Conservation (phyloP, 1,140 invertebrate genomes). For the Diachasmimorpha longicaudata region DNA sequence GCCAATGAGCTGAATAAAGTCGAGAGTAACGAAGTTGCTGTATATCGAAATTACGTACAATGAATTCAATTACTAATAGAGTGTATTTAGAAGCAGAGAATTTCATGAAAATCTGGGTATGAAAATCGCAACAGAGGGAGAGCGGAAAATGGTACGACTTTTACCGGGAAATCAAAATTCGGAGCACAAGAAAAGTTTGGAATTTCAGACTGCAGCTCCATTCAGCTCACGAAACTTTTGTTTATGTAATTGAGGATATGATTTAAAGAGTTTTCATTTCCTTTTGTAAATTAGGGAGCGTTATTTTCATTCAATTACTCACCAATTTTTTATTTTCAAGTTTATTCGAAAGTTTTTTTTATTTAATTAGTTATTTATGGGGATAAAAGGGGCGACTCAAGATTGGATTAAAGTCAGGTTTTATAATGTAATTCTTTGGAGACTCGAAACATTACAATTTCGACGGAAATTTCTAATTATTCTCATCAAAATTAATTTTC, state of each 20-base stretch:
- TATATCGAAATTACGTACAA: neutral
- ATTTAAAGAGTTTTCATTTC: neutral
- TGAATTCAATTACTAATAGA: neutral
- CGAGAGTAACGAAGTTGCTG: neutral
- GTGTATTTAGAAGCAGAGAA: neutral
- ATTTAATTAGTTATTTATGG: no score
- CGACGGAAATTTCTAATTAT: no score
- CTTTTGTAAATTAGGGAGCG: neutral
- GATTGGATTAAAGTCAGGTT: no score
- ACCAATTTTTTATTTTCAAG: neutral
- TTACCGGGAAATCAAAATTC: neutral
- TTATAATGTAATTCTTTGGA: no score
- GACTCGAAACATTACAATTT: no score
- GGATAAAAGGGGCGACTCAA: no score
- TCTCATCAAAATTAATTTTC: slow-evolving; percentile 1
- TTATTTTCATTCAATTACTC: neutral
- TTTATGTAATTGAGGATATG: neutral
- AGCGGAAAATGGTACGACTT: neutral
- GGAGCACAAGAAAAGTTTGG: neutral
- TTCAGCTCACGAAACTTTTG: neutral
- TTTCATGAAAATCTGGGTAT: neutral
- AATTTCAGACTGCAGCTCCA: neutral
- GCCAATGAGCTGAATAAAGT: neutral
- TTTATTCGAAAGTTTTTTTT: neutral
- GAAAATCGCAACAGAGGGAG: neutral